These are phyloP conservation scores for Hydractinia echinata DNA, from an alignment of 30 jellyfish, hydroid and myxozoan genomes.

Conservation along the genomic window DNA sequence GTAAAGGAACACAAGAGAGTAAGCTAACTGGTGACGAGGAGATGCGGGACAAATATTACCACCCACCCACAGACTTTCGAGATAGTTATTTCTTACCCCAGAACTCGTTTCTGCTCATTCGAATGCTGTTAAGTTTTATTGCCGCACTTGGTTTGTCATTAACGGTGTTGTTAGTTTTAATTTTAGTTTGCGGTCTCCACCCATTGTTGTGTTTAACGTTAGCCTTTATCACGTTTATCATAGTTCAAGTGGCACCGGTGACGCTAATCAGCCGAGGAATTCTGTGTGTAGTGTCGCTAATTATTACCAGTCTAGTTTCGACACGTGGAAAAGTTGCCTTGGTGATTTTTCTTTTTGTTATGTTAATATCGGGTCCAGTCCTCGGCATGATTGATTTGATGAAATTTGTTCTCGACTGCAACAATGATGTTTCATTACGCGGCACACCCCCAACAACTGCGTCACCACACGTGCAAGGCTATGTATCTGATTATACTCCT, in stretches of 20 bases:
- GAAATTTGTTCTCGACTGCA: slow-evolving; percentile 24
- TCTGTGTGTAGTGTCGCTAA: slow-evolving; percentile 56
- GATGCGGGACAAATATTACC: slow-evolving; percentile 39
- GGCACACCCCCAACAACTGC: background rate
- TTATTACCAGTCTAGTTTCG: slow-evolving; percentile 69
- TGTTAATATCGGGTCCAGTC: slow-evolving; percentile 71
- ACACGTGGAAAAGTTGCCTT: slow-evolving; percentile 48
- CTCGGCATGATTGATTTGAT: slow-evolving; percentile 46
- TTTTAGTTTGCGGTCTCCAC: slow-evolving; percentile 28
- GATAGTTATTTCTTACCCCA: slow-evolving; percentile 55
- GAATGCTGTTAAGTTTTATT: slow-evolving; percentile 29
- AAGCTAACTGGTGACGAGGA: slow-evolving; percentile 35
- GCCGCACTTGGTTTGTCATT: slow-evolving; percentile 43
- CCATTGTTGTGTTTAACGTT: slow-evolving; percentile 53
- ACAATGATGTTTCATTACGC: background rate
- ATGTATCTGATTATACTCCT: too few species aligned
- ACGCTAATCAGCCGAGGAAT: slow-evolving; percentile 50
- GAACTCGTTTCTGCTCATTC: slow-evolving; percentile 14
- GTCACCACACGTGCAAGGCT: background rate
- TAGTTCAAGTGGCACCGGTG: slow-evolving; percentile 46
- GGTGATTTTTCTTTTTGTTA: slow-evolving; percentile 33
- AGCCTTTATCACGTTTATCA: slow-evolving; percentile 44
- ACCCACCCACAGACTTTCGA: slow-evolving; percentile 59
- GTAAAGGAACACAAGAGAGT: slow-evolving; percentile 45
- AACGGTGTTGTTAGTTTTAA: slow-evolving; percentile 45